Evolutionary conservation across 2,888 invertebrate genomes (phyloP), one percentile per base, ranked within the genome.

Genomic region (Orthosia incerta): DNA sequence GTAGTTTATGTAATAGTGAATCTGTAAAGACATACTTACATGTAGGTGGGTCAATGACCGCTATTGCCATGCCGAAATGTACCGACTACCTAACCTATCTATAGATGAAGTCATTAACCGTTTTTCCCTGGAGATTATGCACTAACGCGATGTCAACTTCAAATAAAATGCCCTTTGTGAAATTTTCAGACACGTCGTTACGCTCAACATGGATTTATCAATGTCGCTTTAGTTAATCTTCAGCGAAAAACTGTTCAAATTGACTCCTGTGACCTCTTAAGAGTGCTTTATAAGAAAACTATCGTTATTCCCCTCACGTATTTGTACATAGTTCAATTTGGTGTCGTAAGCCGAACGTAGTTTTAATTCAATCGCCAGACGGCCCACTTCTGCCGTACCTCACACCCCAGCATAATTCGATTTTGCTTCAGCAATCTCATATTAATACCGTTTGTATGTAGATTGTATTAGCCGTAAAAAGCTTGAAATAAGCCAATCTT

Each of bases 261-360:
- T 71, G 20, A 69, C 59, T 60, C 16, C 12, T 31, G 68, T 62
- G 67, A 80, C 75, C 81, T 83, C 67, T 66, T 55, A 50, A 69
- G 46, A 66, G 71, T 75, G 56, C 53, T 74, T n/a, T 70, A 46
- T 75, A 81, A 71, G 75, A 81, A 71, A 74, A 69, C 62, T 69
- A 70, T 71, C n/a, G 50, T 62, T 48, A 82, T 80, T 82, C 77
- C 15, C 15, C 60, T 76, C 86, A 86, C 86, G 87, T 85, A 48
- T 46, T 66, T 73, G 69, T 74, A 79, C 68, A 73, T 79, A 80
- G 66, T 77, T 76, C 73, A 79, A 80, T 83, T 79, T 76, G 65
- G 71, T 68, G 68, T 70, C 55, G 63, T 76, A 73, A 65, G 72
- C 16, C 56, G 65, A 63, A 61, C 16, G 74, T 73, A 66, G 64